phyloP scores from a whole-genome alignment of 2,888 invertebrate genomes.

The Bellardia pandia region DNA sequence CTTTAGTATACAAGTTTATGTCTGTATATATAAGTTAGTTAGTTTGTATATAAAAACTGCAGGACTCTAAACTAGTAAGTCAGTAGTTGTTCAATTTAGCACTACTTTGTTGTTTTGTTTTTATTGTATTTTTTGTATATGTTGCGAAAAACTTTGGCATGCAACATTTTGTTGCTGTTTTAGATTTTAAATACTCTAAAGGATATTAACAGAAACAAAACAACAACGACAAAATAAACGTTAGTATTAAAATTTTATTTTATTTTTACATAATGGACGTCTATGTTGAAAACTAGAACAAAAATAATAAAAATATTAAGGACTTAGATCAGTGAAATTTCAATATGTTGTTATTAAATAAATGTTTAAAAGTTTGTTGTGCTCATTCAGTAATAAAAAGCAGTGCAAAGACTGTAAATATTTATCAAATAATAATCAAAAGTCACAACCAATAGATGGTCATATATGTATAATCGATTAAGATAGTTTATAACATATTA shows the following conservation, averaged over 20 bases:
- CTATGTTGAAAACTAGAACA: not conserved
- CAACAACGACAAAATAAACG: not conserved
- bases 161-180: conserved; percentile 9
- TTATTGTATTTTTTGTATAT: not conserved
- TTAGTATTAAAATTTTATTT: conserved; percentile 23
- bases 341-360: no score
- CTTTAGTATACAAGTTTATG: no score
- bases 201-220: conserved; percentile 8
- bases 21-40: no score
- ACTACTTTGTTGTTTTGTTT: conserved; percentile 37
- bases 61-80: conserved; percentile 3
- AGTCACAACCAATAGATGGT: no score
- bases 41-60: no score
- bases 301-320: not conserved
- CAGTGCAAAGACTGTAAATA: no score
- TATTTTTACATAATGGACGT: not conserved
- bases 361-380: no score
- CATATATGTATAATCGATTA: no score
- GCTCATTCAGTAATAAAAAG: no score
- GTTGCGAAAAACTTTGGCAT: conserved; percentile 32
- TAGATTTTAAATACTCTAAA: conserved; percentile 28
- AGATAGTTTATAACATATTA: no score
- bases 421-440: no score
- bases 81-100: conserved; percentile 46
- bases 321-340: not conserved